A percentile compares a stretch with the other conserved stretches of the same genome.
phyloP scores from a whole-genome alignment of 2,888 invertebrate genomes.

The Chalcosyrphus nemorum region DNA sequence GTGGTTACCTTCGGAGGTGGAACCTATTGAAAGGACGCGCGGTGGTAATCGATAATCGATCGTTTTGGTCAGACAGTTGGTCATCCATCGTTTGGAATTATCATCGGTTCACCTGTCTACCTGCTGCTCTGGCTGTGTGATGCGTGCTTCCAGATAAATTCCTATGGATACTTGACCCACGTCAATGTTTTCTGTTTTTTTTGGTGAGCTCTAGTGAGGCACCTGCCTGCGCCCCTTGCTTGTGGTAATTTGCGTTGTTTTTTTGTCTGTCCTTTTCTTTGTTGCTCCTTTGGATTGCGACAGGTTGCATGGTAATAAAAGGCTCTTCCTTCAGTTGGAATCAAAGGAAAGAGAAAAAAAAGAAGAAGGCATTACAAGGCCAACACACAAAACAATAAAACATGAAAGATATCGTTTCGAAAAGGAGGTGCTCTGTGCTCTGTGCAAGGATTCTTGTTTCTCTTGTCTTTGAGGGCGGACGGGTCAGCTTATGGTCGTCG shows the following conservation, averaged over 20 bases:
- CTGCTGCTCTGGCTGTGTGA: conserved; percentile 50
- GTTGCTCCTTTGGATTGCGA: conserved; percentile 31
- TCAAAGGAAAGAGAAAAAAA: conserved; percentile 12
- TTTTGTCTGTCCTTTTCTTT: conserved; percentile 34
- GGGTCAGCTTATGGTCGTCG: conserved; percentile 60
- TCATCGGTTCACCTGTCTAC: conserved; percentile 55
- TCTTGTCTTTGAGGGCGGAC: conserved; percentile 38
- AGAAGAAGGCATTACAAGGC: conserved; percentile 48
- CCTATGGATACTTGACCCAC: conserved; percentile 65
- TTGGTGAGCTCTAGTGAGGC: conserved; percentile 13
- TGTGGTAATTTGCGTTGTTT: conserved; percentile 58
- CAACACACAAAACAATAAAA: conserved; percentile 63
- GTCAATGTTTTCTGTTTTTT: conserved; percentile 53
- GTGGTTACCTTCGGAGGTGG: conserved; percentile 23
- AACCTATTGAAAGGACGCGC: conserved; percentile 36
- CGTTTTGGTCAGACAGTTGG: conserved; percentile 70
- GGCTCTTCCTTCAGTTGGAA: conserved; percentile 15
- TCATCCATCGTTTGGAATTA: conserved; percentile 50
- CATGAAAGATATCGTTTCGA: conserved; percentile 61
- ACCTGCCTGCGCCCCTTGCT: no score
- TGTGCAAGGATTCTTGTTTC: conserved; percentile 51
- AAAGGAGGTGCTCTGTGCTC: conserved; percentile 20
- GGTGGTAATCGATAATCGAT: conserved; percentile 65
- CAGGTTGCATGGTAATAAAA: conserved; percentile 65
- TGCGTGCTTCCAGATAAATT: conserved; percentile 62